Evolutionary conservation across 2,797 vertebrate species (phyloP).

Genomic region (Xiphorhynchus erythropygius): DNA sequence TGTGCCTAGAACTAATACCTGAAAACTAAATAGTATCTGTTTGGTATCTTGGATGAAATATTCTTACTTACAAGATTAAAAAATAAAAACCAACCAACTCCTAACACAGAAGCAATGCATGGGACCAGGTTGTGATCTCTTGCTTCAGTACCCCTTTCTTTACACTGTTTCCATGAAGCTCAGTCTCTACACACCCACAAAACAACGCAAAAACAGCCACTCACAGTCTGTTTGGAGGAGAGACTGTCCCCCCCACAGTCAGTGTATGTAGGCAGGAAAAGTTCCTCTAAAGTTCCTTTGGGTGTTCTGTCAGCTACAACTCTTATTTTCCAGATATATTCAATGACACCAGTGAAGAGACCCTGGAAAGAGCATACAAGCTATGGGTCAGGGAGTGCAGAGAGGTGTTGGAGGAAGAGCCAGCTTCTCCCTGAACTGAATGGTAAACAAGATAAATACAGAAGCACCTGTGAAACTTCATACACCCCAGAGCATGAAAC

Average conservation of each 20-base stretch:
- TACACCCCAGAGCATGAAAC: fast-evolving
- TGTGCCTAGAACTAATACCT: background rate
- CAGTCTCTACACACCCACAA: background rate
- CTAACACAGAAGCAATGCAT: fast-evolving
- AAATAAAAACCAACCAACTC: background rate
- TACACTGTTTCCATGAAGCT: background rate
- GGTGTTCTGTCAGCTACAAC: background rate
- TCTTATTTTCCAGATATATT: conserved; percentile 79
- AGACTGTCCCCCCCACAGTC: background rate
- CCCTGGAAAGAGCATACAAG: conserved; percentile 71
- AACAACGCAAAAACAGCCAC: background rate
- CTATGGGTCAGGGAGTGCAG: conserved; percentile 78
- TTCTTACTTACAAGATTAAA: background rate
- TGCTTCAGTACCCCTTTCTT: no score
- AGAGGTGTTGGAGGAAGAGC: background rate
- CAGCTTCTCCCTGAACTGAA: background rate
- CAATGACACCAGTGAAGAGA: conserved; percentile 77
- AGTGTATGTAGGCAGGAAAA: background rate
- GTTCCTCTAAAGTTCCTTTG: background rate
- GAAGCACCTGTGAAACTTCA: background rate
- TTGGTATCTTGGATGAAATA: background rate
- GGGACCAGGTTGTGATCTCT: background rate
- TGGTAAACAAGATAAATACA: background rate
- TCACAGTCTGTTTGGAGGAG: background rate
- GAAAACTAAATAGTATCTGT: background rate